phyloP scores from a whole-genome alignment of 2,888 invertebrate species.

The Limenitis arthemis region DNA sequence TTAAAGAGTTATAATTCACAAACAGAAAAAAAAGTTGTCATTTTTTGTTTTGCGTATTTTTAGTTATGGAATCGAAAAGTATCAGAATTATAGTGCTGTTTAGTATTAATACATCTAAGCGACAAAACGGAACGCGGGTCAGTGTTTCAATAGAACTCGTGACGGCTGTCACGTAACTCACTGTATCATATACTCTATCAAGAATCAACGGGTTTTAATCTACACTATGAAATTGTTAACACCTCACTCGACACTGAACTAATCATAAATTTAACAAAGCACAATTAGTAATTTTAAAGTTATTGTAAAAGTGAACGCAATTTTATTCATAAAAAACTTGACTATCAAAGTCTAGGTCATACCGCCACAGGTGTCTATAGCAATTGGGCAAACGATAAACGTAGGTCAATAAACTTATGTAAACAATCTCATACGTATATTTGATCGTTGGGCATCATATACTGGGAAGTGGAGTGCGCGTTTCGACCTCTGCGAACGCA shows the following conservation, averaged over 20 bases:
- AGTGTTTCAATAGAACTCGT: constrained; percentile 40
- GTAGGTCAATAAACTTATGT: constrained; percentile 22
- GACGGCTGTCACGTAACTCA: constrained; percentile 39
- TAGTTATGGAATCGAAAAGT: constrained; percentile 5
- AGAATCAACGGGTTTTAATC: constrained; percentile 22
- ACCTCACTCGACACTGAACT: constrained; percentile 23
- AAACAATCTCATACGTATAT: constrained; percentile 18
- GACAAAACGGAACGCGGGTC: constrained; percentile 37
- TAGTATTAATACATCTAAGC: constrained; percentile 29
- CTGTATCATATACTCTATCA: constrained; percentile 21
- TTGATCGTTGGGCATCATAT: constrained; percentile 36
- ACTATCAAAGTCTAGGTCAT: constrained; percentile 5
- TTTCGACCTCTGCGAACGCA: constrained; percentile 66
- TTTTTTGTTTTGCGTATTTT: too few relatives aligned
- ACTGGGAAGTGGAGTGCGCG: constrained; percentile 48
- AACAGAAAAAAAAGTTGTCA: too few relatives aligned
- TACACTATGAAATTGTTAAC: constrained; percentile 8
- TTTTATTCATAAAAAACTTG: constrained; percentile 1
- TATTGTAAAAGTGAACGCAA: not conserved
- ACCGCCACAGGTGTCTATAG: constrained; percentile 7
- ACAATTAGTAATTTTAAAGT: not conserved
- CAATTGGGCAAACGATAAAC: constrained; percentile 6
- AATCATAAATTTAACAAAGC: too few relatives aligned
- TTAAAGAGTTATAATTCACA: too few relatives aligned
- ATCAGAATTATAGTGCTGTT: constrained; percentile 27